Evolutionary conservation across 2,113 vertebrate species (phyloP), one percentile per base, ranked within the genome.

Genomic region (Aldabrachelys gigantea): DNA sequence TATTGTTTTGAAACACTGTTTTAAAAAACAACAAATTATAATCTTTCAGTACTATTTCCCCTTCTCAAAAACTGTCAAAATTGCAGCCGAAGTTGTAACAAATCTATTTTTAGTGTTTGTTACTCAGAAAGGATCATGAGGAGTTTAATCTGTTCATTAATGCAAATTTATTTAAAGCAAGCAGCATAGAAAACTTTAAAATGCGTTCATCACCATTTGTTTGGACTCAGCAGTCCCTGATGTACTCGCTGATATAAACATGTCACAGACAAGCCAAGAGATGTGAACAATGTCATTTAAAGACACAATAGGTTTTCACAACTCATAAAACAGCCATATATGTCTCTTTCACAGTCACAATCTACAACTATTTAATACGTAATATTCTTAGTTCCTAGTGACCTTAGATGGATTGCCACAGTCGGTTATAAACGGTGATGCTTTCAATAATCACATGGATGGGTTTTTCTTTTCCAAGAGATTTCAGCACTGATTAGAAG

Each of bases 91-190:
- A 96, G 86, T 84, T 89, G 92, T 87, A 87, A 91, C 44, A 79
- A 82, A 95, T 31, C 50, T 94, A 94, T 96, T 97, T 97, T 97
- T 95, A 94, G 93, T 52, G 8, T 80, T 90, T 53, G 72, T 84
- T 93, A 96, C 1, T 6, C 75, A 92, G 84, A 90, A 89, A 93
- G 75, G 35, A 87, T 47, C 56, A 72, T 47, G 82, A 94, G 93
- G 89, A 90, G 90, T 88, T 85, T 96, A 88, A 96, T 93, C 90
- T 90, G 93, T 93, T 94, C 57, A 90, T 92, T 91, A 96, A 97
- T 96, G 91, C 95, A 97, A 94, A 97, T 95, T 65, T 54, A 62
- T 93, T 96, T 75, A 82, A 65, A 96, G 90, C 89, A 96, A 59
- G 94, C 90, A 82, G 89, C 12, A 78, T 78, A 93, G 90, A 80